Percentiles rank a stretch among this genome's conserved stretches.
These are phyloP conservation scores for Phragmatobia fuliginosa DNA, from an alignment of 2,888 invertebrate species.

Conservation along the genomic window DNA sequence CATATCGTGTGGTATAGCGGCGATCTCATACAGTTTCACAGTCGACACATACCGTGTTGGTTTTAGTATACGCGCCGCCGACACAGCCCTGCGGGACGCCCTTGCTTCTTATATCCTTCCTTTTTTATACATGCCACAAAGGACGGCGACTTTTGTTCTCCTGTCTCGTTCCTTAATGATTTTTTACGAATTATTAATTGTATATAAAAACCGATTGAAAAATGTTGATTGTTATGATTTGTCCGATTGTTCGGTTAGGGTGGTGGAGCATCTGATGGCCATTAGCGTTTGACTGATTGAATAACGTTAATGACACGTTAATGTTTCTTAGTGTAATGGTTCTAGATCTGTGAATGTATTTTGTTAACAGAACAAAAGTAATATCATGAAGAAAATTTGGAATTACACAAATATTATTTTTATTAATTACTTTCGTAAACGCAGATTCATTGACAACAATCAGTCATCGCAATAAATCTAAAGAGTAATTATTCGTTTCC, in stretches of 20 bases:
- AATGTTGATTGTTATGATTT: constrained; percentile 76
- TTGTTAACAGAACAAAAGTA: background rate
- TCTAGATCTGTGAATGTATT: constrained; percentile 16
- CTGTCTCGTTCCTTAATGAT: constrained; percentile 84
- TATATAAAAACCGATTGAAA: constrained; percentile 82
- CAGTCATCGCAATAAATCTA: too few species aligned
- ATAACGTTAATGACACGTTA: constrained; percentile 43
- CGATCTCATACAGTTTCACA: constrained; percentile 61
- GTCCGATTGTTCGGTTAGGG: constrained; percentile 55
- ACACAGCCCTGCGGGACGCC: constrained; percentile 72
- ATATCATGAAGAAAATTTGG: background rate
- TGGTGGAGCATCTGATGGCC: constrained; percentile 54
- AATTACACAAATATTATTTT: background rate
- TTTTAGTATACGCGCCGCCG: constrained; percentile 67
- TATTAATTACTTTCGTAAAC: too few species aligned
- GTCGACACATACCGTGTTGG: constrained; percentile 82
- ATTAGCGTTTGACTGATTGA: constrained; percentile 48
- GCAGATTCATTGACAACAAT: too few species aligned
- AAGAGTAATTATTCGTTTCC: too few species aligned
- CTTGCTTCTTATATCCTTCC: constrained; percentile 63
- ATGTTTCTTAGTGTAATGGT: constrained; percentile 34
- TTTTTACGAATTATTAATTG: constrained; percentile 86
- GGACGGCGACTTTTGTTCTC: constrained; percentile 85
- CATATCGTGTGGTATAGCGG: constrained; percentile 44
- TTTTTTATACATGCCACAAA: constrained; percentile 79